Evolutionary conservation across 2,888 invertebrate genomes (phyloP), one percentile per base, ranked within the genome.

Genomic region (Cheilosia impressa): DNA sequence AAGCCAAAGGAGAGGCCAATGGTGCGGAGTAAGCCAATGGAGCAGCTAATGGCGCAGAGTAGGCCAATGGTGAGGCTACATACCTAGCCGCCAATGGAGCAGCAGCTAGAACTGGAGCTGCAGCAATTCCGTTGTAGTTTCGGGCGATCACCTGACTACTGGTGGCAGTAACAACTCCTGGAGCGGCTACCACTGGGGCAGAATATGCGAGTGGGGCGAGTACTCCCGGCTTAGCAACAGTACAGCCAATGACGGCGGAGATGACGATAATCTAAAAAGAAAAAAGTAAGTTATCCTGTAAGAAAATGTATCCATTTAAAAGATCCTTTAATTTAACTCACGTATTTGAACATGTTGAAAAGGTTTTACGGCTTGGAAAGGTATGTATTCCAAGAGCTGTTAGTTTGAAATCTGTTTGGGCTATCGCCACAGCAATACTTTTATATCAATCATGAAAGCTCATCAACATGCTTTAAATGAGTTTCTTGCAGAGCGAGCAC

Each of bases 101-200:
- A 52, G 73, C 79, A 38, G 57, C 63, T 89, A 5, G 9, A 92
- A 93, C 91, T 2, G 93, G 90, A 90, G 93, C 88, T 19, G 89
- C 76, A 73, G 89, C 89, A 62, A 88, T 87, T 27, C 90, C 90
- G 88, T 91, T 90, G 73, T 90, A 90, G 81, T 90, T 89, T 6
- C 90, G 90, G 2, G 90, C 84, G 17, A 92, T 88, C 53, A 90
- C 90, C 71, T 91, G 91, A 84, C 90, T 89, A 43, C 91, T 91
- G 7, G 88, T 88, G 15, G 90, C 88, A 0, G 90, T 90, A 17
- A 91, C 87, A 68, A 90, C 87, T 38, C 73, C 87, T 27, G 45
- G 87, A 72, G 73, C 85, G 15, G 85, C 85, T 15, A 69, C 68
- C 24, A 72, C 50, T 24, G 81, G 85, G 5, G 87, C 72, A 34